A percentile compares a stretch with the other conserved stretches of the same genome.
phyloP scores from a whole-genome alignment of 2,888 invertebrate species.

The Pinctada fucata region DNA sequence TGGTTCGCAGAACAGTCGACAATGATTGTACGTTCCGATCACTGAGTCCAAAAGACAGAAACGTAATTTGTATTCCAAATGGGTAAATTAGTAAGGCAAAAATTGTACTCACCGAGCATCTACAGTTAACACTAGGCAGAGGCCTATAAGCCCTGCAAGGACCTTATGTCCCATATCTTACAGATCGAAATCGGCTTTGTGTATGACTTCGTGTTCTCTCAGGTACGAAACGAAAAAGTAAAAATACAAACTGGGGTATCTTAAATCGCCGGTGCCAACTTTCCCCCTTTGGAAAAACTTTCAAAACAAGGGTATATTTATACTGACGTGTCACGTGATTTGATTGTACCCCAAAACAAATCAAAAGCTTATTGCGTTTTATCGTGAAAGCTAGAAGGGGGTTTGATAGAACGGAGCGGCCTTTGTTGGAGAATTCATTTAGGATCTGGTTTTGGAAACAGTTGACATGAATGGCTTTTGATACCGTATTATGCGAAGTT shows the following conservation, averaged over 20 bases:
- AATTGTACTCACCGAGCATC: background rate
- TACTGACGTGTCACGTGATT: background rate
- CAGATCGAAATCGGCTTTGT: too few species aligned
- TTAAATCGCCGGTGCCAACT: background rate
- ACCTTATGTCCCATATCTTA: background rate
- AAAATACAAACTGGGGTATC: background rate
- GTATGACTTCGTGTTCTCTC: background rate
- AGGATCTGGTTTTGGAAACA: conserved; percentile 20
- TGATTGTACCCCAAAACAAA: conserved; percentile 7
- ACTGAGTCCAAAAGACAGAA: too few species aligned
- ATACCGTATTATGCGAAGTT: background rate
- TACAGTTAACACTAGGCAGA: background rate
- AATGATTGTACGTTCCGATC: too few species aligned
- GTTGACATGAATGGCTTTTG: conserved; percentile 9
- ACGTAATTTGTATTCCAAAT: too few species aligned
- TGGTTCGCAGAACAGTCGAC: too few species aligned
- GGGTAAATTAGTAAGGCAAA: too few species aligned
- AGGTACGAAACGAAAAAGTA: background rate
- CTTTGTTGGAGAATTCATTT: conserved; percentile 15
- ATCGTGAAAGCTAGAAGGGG: background rate
- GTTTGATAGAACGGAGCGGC: background rate
- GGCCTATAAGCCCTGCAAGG: background rate
- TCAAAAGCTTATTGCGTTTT: conserved; percentile 11
- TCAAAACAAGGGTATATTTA: background rate
- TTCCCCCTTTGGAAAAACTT: conserved; percentile 2